Base-by-base conservation (phyloP, 2,113 vertebrate species). In the Scomber japonicus region DNA sequence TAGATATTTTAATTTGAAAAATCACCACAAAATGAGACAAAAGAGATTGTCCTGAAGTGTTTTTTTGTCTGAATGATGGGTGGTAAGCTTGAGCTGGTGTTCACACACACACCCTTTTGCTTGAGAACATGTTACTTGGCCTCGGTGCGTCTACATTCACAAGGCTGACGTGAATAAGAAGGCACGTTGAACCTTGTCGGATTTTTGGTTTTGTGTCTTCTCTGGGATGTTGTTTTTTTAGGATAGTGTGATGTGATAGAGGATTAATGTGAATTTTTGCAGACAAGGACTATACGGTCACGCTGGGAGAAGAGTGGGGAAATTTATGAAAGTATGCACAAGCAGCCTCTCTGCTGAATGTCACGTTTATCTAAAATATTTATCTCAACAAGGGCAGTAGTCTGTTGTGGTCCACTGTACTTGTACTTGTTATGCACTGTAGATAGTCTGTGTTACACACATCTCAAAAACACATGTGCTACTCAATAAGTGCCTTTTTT, bases 81-180 rank as follows among this genome's bases (percentile, higher is more conserved):
- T 76, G 82, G 78, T 83, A 73, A 88, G 81, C 80, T 71, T 27
- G 68, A 80, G 66, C 61, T 82, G 61, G 68, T 84, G 73, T 84
- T 64, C 80, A 76, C 68, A 75, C 71, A 69, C 75, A 88, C 80
- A 70, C 80, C 79, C 84, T 78, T 27, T 69, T 56, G 45, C 71
- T 27, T 89, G 88, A 86, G 86, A 85, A 76, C 83, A 83, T 90
- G 75, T 63, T 80, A 59, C 80, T 82, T 85, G 79, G 81, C 86
- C 82, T 87, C 72, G 82, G 51, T 51, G 72, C 71, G 83, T 40
- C 49, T 64, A 57, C 66, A 78, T 85, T 91, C 80, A 75, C 87
- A 84, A 85, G 77, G 71, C 85, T 86, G 54, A 68, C 66, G 82
- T 78, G 80, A 86, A 40, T 72, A 82, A 70, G 80, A 88, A 88